These are phyloP conservation scores for Bombyx mori DNA, from an alignment of 1,140 invertebrate species.

Conservation along the genomic window DNA sequence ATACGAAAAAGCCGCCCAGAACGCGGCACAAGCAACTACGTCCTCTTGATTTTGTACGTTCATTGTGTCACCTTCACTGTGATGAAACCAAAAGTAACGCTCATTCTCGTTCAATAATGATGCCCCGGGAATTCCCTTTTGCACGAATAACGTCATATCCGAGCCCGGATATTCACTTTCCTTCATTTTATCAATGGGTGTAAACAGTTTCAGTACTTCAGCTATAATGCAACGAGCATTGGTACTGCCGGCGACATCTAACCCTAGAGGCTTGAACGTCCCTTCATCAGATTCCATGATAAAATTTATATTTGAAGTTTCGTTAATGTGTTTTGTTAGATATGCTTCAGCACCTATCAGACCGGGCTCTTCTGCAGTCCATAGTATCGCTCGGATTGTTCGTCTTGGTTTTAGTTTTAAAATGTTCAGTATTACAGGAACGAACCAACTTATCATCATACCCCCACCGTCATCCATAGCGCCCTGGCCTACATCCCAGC, in stretches of 20 bases:
- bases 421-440: conserved; percentile 77
- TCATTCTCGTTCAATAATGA: conserved; percentile 77
- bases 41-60: neutral
- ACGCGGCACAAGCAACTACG: conserved; percentile 3
- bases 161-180: conserved; percentile 67
- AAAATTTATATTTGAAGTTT: conserved; percentile 75
- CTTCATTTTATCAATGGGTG: conserved; percentile 64
- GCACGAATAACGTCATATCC: conserved; percentile 76
- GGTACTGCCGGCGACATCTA: conserved; percentile 73
- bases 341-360: conserved; percentile 77
- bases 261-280: conserved; percentile 82
- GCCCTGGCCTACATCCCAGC: conserved; percentile 91
- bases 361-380: conserved; percentile 87
- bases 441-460: conserved; percentile 85
- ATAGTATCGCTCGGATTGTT: conserved; percentile 84
- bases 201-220: conserved; percentile 72
- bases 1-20: conserved; percentile 80
- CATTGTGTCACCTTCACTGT: conserved; percentile 76
- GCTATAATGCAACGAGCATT: conserved; percentile 75
- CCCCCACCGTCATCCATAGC: conserved; percentile 91
- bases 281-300: conserved; percentile 87
- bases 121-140: conserved; percentile 77
- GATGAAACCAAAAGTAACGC: conserved; percentile 86
- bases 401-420: conserved; percentile 78
- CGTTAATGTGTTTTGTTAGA: conserved; percentile 72